These are phyloP conservation scores for Eupithecia subfuscata DNA, from an alignment of 2,888 invertebrate genomes.

Conservation along the genomic window DNA sequence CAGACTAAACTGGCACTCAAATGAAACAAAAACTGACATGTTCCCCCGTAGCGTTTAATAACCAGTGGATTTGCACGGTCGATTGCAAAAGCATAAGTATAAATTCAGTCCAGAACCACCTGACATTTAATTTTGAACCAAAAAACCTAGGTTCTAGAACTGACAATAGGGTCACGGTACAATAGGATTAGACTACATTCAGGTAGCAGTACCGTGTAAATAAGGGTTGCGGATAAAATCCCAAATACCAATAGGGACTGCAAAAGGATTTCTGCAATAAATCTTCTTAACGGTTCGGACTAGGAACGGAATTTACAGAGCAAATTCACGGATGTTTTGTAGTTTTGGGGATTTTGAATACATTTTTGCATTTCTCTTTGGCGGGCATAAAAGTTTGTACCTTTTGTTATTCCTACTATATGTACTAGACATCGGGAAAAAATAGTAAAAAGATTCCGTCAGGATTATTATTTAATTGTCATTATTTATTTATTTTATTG, in stretches of 20 bases:
- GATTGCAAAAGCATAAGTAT: neutral
- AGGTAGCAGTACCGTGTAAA: conserved; percentile 16
- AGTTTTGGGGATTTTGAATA: neutral
- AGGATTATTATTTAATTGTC: too few relatives aligned
- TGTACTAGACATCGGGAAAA: neutral
- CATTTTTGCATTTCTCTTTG: neutral
- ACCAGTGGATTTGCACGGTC: neutral
- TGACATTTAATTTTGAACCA: neutral
- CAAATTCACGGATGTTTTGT: neutral
- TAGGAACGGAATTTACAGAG: conserved; percentile 17
- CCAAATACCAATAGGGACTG: conserved; percentile 24
- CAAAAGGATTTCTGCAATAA: conserved; percentile 30
- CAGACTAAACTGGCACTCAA: neutral
- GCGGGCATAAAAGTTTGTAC: neutral
- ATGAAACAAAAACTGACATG: neutral
- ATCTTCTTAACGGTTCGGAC: conserved; percentile 17
- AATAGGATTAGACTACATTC: conserved; percentile 5
- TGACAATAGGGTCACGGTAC: conserved; percentile 1
- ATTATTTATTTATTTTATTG: too few relatives aligned
- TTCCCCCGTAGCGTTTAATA: neutral
- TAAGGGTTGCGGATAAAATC: conserved; percentile 24
- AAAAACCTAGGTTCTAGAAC: neutral
- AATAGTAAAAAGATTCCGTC: neutral
- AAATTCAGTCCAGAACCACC: neutral
- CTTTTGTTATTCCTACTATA: neutral